These are phyloP conservation scores for Brachionus calyciflorus DNA, from an alignment of 1,140 invertebrate genomes.

Conservation along the genomic window DNA sequence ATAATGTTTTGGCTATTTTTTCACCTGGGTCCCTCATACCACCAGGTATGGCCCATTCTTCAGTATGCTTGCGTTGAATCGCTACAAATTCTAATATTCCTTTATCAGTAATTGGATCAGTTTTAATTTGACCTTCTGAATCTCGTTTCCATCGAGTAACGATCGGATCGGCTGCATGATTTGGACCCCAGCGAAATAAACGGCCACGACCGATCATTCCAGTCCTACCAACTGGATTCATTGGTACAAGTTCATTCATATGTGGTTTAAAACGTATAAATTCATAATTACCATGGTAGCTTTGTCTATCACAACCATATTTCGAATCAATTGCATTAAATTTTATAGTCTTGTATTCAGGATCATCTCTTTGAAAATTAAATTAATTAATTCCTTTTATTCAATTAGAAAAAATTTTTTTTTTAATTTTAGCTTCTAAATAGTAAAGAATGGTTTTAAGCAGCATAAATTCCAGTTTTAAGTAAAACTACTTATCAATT, in stretches of 20 bases:
- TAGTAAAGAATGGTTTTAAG: too few relatives aligned
- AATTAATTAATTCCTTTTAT: too few relatives aligned
- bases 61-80: constrained; percentile 76
- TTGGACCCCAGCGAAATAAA: constrained; percentile 82
- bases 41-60: constrained; percentile 82
- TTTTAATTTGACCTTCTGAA: constrained; percentile 65
- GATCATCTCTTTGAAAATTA: constrained; percentile 47
- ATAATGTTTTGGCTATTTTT: constrained; percentile 70
- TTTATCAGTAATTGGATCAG: constrained; percentile 61
- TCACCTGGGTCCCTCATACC: constrained; percentile 89
- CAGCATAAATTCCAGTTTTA: too few relatives aligned
- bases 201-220: constrained; percentile 62
- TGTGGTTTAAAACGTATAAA: neutral
- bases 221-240: constrained; percentile 76
- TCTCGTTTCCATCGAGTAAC: constrained; percentile 67
- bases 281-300: constrained; percentile 69
- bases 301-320: constrained; percentile 69
- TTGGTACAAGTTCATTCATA: neutral
- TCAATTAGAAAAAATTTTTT: too few relatives aligned
- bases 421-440: too few relatives aligned
- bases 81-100: constrained; percentile 74
- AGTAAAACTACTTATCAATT: too few relatives aligned
- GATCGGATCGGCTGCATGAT: constrained; percentile 76
- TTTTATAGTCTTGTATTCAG: constrained; percentile 51
- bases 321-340: constrained; percentile 78